phyloP scores from a whole-genome alignment of 2,888 invertebrate genomes.

The Andrena bucephala region DNA sequence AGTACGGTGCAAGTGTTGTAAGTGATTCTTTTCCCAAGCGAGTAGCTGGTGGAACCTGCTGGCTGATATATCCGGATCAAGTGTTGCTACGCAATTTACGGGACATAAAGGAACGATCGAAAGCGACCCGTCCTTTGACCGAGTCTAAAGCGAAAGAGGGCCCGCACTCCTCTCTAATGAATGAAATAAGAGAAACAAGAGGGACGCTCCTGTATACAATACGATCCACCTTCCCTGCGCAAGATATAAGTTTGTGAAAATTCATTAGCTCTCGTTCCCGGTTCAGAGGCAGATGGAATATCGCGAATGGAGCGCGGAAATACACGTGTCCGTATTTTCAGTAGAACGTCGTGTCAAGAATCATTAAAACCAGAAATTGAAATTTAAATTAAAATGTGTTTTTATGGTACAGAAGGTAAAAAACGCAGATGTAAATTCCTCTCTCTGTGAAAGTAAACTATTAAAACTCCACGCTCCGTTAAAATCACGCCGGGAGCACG shows the following conservation, averaged over 20 bases:
- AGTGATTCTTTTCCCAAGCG: neutral
- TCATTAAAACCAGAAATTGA: too few species aligned
- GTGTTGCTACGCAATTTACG: conserved; percentile 50
- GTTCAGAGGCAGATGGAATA: neutral
- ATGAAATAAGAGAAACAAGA: conserved; percentile 48
- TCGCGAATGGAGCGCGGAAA: neutral
- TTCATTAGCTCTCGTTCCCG: neutral
- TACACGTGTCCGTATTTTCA: too few species aligned
- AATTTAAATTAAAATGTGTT: too few species aligned
- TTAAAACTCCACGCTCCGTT: too few species aligned
- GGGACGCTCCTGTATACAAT: conserved; percentile 11
- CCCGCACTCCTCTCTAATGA: conserved; percentile 18
- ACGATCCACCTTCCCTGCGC: neutral
- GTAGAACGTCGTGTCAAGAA: too few species aligned
- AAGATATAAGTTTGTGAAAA: neutral
- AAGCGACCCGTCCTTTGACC: conserved; percentile 48
- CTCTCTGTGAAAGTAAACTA: too few species aligned
- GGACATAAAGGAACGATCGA: conserved; percentile 54
- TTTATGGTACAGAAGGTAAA: too few species aligned
- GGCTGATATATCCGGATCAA: conserved; percentile 57
- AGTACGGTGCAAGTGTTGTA: conserved; percentile 17
- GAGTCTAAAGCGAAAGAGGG: conserved; percentile 35
- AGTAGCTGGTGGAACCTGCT: conserved; percentile 37
- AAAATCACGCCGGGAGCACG: too few species aligned
- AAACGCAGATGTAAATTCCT: too few species aligned